Evolutionary conservation across 2,113 vertebrate genomes (phyloP).

Genomic region (Corapipo altera): DNA sequence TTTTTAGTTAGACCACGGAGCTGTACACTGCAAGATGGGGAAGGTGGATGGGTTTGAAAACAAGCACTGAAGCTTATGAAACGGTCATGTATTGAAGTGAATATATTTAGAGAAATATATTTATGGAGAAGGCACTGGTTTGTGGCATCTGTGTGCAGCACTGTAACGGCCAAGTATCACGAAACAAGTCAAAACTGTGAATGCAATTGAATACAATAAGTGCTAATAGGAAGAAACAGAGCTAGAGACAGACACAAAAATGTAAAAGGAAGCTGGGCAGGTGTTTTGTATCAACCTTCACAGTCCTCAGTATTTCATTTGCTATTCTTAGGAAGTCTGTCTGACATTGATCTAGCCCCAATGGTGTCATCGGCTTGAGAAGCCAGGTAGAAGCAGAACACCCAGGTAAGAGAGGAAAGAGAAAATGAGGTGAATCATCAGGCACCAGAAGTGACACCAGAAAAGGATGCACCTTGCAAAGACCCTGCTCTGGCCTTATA

Average conservation of each 20-base stretch:
- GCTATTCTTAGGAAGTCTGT: neutral
- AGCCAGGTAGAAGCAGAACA: neutral
- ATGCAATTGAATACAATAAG: neutral
- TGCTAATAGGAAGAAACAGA: neutral
- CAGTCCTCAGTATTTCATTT: neutral
- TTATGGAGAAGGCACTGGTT: neutral
- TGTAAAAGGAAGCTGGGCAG: neutral
- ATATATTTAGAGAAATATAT: neutral
- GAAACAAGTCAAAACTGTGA: neutral
- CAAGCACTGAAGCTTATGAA: conserved; percentile 33
- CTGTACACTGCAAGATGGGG: neutral
- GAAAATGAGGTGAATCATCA: neutral
- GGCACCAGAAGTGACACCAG: neutral
- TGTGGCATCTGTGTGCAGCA: neutral
- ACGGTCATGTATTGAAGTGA: neutral
- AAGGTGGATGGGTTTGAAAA: conserved; percentile 26
- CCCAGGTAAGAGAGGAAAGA: neutral
- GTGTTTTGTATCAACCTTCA: neutral
- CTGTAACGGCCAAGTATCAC: neutral
- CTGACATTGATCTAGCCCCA: neutral
- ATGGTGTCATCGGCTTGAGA: neutral
- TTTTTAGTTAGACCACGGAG: neutral
- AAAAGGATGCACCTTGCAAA: neutral
- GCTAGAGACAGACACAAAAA: neutral
- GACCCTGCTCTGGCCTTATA: neutral